A percentile compares a stretch with the other conserved stretches of the same genome.
Evolutionary conservation across 1,140 invertebrate genomes (phyloP).

Genomic region (Fopius arisanus): DNA sequence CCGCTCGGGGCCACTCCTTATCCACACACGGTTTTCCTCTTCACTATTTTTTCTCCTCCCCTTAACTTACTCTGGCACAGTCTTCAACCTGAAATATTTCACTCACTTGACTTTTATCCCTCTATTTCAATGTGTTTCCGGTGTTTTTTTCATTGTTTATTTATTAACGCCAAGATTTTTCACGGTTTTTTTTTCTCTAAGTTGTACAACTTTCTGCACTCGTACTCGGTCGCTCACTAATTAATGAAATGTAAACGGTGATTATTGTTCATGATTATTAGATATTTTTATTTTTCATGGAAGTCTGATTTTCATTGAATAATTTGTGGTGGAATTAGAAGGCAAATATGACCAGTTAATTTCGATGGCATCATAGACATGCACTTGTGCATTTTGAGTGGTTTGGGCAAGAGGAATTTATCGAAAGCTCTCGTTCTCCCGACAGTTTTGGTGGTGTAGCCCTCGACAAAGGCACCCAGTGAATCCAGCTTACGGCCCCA

Average conservation of each 20-base stretch:
- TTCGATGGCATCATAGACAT: not conserved
- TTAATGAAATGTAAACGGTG: not conserved
- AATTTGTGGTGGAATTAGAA: no score
- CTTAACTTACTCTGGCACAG: not conserved
- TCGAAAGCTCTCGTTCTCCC: not conserved
- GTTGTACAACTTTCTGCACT: not conserved
- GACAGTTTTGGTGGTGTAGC: not conserved
- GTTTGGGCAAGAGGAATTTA: not conserved
- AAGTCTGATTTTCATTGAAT: no score
- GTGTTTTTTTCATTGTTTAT: not conserved
- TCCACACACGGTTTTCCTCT: conserved; percentile 20
- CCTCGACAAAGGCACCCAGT: not conserved
- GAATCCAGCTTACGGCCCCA: not conserved
- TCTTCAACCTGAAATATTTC: not conserved
- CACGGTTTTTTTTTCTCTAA: not conserved
- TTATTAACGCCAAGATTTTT: not conserved
- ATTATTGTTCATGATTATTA: no score
- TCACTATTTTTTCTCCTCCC: not conserved
- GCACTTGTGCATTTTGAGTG: not conserved
- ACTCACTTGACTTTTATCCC: not conserved
- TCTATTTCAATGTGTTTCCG: not conserved
- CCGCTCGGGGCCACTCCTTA: conserved; percentile 3
- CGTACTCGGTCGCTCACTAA: not conserved
- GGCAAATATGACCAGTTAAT: not conserved
- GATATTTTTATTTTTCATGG: no score